Percentiles rank a stretch among this genome's conserved stretches.
Conservation (phyloP, 1,140 invertebrate species). For the Manduca sexta region DNA sequence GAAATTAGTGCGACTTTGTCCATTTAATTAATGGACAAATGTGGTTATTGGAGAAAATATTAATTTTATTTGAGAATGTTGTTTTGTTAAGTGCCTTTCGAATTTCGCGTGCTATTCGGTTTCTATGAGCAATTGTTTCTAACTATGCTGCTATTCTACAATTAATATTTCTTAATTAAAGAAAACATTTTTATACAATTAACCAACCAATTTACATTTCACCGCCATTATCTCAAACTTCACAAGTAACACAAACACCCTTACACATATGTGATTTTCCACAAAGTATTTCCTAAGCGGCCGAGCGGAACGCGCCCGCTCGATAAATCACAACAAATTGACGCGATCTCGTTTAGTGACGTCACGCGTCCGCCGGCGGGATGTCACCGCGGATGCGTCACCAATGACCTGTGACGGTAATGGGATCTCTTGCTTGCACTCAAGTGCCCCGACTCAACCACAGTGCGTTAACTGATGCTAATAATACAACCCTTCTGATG, state of each 20-base stretch:
- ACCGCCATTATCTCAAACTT: no score
- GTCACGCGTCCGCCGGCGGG: neutral
- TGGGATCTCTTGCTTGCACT: no score
- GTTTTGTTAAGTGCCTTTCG: neutral
- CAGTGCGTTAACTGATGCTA: no score
- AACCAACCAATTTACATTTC: neutral
- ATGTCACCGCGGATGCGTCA: neutral
- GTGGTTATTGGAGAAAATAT: neutral
- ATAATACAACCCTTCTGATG: no score
- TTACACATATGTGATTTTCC: neutral
- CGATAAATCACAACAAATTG: slow-evolving; percentile 3
- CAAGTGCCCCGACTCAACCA: no score
- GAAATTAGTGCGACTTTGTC: neutral
- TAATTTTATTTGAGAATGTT: neutral
- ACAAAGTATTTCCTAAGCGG: neutral
- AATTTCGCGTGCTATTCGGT: no score
- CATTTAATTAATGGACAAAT: neutral
- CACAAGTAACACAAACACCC: neutral
- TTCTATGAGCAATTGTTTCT: no score
- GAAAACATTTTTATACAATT: neutral
- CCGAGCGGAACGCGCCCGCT: neutral
- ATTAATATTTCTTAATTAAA: neutral
- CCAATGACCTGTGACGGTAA: no score
- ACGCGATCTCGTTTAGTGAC: neutral
- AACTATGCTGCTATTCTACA: no score